phyloP scores from a whole-genome alignment of 2,888 invertebrate species.

The Acholoe squamosa region DNA sequence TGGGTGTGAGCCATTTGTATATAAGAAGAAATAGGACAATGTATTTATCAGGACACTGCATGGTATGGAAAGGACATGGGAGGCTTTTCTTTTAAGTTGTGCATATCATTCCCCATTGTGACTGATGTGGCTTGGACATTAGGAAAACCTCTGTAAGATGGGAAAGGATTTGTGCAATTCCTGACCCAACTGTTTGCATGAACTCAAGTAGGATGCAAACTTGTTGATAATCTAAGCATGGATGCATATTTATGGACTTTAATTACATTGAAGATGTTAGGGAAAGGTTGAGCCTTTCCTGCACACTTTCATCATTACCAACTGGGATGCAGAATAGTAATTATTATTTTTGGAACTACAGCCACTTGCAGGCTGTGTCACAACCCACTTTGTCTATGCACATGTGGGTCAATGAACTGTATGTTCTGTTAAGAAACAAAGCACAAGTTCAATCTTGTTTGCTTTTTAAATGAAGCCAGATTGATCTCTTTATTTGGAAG shows the following conservation, averaged over 20 bases:
- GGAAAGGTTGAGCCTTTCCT: not conserved
- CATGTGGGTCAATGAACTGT: too few relatives aligned
- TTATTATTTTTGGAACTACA: too few relatives aligned
- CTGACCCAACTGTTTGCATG: too few relatives aligned
- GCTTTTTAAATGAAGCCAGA: not conserved
- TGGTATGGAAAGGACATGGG: not conserved
- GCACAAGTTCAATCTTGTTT: constrained; percentile 1
- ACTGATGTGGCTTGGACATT: not conserved
- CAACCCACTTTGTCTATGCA: too few relatives aligned
- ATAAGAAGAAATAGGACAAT: constrained; percentile 28
- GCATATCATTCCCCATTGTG: constrained; percentile 34
- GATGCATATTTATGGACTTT: not conserved
- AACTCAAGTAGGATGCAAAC: too few relatives aligned
- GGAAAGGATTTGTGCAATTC: too few relatives aligned
- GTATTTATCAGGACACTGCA: constrained; percentile 34
- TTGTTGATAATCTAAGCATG: not conserved
- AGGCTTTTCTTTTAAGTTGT: constrained; percentile 12
- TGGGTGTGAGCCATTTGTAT: constrained; percentile 20
- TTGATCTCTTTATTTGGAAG: constrained; percentile 24
- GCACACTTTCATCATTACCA: constrained; percentile 13
- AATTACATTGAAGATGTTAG: not conserved
- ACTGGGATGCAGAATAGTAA: not conserved
- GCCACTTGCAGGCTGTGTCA: too few relatives aligned
- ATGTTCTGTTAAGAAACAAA: not conserved
- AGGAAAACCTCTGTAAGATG: too few relatives aligned